Conservation (phyloP, 2,888 invertebrate species). For the Aplocera efformata region DNA sequence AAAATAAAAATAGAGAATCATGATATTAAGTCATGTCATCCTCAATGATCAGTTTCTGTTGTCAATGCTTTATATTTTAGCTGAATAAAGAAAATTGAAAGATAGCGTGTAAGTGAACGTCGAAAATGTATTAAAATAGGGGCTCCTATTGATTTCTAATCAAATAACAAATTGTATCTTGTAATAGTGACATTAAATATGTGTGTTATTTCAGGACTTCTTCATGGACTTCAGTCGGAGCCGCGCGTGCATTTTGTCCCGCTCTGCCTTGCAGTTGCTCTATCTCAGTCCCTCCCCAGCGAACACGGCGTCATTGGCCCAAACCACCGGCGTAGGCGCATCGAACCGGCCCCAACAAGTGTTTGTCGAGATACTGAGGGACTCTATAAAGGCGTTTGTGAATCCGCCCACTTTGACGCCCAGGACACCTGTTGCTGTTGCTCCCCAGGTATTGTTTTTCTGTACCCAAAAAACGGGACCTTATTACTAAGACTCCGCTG, state of each 20-base stretch:
- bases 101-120: too few relatives aligned
- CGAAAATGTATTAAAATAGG: too few relatives aligned
- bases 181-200: neutral
- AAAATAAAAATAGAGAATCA: too few relatives aligned
- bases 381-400: slow-evolving; percentile 92
- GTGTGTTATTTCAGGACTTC: slow-evolving; percentile 85
- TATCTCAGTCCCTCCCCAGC: slow-evolving; percentile 82
- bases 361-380: slow-evolving; percentile 90
- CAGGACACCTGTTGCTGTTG: slow-evolving; percentile 84
- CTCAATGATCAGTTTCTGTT: too few relatives aligned
- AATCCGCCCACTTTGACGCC: slow-evolving; percentile 93
- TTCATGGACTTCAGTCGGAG: slow-evolving; percentile 95
- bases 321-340: slow-evolving; percentile 47
- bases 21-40: too few relatives aligned
- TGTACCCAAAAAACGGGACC: too few relatives aligned
- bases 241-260: slow-evolving; percentile 93
- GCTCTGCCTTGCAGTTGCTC: slow-evolving; percentile 92
- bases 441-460: slow-evolving; percentile 85
- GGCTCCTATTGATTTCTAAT: too few relatives aligned
- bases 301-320: slow-evolving; percentile 52
- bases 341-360: slow-evolving; percentile 61
- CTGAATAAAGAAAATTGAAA: too few relatives aligned
- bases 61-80: too few relatives aligned
- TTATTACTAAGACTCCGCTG: too few relatives aligned
- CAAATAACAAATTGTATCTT: too few relatives aligned